phyloP scores from a whole-genome alignment of 2,113 vertebrate species.

The Notarius quadriscutis region DNA sequence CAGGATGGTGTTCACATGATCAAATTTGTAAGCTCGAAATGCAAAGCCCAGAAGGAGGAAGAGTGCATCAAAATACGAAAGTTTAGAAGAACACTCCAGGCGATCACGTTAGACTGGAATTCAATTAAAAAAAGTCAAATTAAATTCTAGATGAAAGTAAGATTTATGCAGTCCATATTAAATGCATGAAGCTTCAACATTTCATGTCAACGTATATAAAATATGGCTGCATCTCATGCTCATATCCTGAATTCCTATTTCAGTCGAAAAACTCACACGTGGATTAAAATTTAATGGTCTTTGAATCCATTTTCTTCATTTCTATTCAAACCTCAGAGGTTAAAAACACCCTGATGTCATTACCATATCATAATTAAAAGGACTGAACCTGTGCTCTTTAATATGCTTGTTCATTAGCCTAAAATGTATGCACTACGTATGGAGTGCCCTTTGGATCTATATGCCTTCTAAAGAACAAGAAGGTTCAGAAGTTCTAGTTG shows the following conservation, averaged over 20 bases:
- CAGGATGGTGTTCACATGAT: constrained; percentile 4
- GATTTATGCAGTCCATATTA: constrained; percentile 3
- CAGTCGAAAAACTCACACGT: background rate
- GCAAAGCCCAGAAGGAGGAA: background rate
- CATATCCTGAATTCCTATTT: background rate
- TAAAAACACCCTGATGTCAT: background rate
- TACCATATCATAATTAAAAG: constrained; percentile 32
- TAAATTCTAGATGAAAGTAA: constrained; percentile 7
- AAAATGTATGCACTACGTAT: background rate
- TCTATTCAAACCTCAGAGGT: background rate
- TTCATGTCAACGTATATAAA: background rate
- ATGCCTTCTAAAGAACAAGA: background rate
- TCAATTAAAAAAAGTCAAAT: background rate
- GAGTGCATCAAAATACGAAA: background rate
- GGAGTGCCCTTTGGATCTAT: constrained; percentile 5
- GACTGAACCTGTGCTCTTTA: constrained; percentile 21
- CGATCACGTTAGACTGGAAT: background rate
- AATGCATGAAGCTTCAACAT: background rate
- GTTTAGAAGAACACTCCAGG: constrained; percentile 16
- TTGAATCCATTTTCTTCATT: background rate
- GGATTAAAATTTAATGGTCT: background rate
- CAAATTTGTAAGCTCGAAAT: background rate
- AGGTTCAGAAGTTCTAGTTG: background rate
- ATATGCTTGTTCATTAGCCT: constrained; percentile 32
- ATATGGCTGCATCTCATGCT: background rate